phyloP scores from a whole-genome alignment of 2,113 vertebrate species.

The Pelecanoides urinatrix region DNA sequence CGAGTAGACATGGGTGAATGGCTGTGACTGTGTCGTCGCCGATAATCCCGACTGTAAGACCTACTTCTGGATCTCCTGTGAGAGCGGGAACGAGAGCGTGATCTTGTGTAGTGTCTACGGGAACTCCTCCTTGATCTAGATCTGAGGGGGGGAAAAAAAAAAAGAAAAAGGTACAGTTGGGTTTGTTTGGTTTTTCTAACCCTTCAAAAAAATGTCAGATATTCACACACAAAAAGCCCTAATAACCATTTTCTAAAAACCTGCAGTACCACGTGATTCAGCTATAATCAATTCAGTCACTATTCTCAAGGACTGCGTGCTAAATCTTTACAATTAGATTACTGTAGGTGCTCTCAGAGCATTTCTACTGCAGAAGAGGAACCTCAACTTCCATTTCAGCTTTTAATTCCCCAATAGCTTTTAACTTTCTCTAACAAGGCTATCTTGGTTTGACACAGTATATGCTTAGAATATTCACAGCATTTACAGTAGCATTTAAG shows the following conservation, averaged over 20 bases:
- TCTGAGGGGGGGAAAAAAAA: slow-evolving; percentile 66
- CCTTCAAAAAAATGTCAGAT: neutral
- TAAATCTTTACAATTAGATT: neutral
- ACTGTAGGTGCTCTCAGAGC: neutral
- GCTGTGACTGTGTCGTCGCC: slow-evolving; percentile 87
- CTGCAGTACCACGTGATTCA: neutral
- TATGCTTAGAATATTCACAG: neutral
- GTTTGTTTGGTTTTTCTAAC: neutral
- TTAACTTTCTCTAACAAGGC: neutral
- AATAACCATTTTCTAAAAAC: neutral
- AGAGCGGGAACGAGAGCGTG: slow-evolving; percentile 88
- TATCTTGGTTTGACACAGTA: neutral
- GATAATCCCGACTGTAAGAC: slow-evolving; percentile 91
- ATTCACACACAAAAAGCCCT: neutral
- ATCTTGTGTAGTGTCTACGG: slow-evolving; percentile 88
- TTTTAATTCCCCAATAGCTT: neutral
- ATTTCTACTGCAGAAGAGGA: neutral
- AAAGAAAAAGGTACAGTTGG: neutral
- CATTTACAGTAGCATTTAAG: neutral
- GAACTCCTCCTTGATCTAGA: slow-evolving; percentile 92
- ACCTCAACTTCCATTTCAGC: neutral
- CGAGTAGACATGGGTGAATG: slow-evolving; percentile 97
- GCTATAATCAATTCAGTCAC: neutral
- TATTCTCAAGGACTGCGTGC: neutral
- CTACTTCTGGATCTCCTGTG: slow-evolving; percentile 87